These are phyloP conservation scores for Drosophila tani DNA, from an alignment of 1,140 invertebrate genomes.

Conservation along the genomic window DNA sequence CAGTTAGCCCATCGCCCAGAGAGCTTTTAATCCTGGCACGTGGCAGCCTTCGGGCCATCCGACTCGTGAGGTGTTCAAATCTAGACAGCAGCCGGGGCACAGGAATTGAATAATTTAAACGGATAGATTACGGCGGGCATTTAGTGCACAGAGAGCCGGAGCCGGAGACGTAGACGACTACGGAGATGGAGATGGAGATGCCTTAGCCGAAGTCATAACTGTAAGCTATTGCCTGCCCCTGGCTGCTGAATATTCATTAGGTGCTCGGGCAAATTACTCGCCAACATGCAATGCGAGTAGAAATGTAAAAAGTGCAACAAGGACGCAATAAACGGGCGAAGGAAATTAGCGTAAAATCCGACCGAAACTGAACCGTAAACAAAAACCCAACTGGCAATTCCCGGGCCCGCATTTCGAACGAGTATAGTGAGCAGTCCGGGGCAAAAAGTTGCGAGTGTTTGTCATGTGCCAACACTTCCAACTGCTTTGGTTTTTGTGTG, in stretches of 20 bases:
- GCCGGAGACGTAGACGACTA: neutral
- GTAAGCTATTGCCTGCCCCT: constrained; percentile 38
- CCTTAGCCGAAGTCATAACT: constrained; percentile 21
- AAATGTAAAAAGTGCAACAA: constrained; percentile 38
- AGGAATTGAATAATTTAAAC: constrained; percentile 51
- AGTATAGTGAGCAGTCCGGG: constrained; percentile 15
- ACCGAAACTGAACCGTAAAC: constrained; percentile 44
- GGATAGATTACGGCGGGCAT: constrained; percentile 43
- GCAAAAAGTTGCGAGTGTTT: constrained; percentile 81
- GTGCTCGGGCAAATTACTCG: constrained; percentile 39
- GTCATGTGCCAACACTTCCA: constrained; percentile 79
- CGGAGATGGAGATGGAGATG: constrained; percentile 18
- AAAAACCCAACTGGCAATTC: constrained; percentile 38
- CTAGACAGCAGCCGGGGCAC: constrained; percentile 23
- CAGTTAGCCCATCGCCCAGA: constrained; percentile 31
- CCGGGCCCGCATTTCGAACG: constrained; percentile 43
- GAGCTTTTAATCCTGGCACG: constrained; percentile 52
- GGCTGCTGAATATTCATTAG: constrained; percentile 49
- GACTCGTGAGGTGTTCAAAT: constrained; percentile 33
- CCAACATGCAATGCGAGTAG: constrained; percentile 30
- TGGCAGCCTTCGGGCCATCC: constrained; percentile 33
- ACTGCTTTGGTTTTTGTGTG: constrained; percentile 63
- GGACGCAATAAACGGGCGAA: constrained; percentile 30
- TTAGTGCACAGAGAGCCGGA: constrained; percentile 3
- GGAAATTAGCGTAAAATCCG: constrained; percentile 54